Conservation (phyloP, 2,113 vertebrate genomes). For the Aspiorhynchus laticeps region DNA sequence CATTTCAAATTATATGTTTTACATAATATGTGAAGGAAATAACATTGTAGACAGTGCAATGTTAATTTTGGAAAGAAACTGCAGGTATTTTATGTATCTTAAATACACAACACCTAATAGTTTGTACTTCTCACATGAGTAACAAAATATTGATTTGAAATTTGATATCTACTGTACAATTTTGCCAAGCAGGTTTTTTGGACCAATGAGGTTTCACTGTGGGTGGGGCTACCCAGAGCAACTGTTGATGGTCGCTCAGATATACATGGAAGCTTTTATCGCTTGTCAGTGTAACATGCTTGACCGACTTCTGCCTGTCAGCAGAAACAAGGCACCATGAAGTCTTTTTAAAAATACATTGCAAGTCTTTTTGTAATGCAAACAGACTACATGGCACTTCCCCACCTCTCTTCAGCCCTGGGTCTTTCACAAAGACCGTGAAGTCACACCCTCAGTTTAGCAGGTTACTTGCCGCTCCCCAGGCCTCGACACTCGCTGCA, state of each 20-base stretch:
- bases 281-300: background rate
- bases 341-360: constrained; percentile 11
- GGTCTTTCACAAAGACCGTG: constrained; percentile 44
- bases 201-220: background rate
- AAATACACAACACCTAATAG: background rate
- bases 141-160: background rate
- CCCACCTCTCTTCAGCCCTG: constrained; percentile 30
- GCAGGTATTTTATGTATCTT: background rate
- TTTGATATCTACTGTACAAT: background rate
- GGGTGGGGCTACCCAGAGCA: background rate
- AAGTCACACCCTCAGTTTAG: constrained; percentile 62
- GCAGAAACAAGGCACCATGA: background rate
- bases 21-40: no score
- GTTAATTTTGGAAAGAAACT: no score
- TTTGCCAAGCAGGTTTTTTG: background rate
- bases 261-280: background rate
- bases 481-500: constrained; percentile 30
- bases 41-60: no score
- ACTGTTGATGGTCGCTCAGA: background rate
- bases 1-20: no score
- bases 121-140: background rate
- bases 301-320: background rate
- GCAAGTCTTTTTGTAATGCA: background rate
- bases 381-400: background rate
- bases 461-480: constrained; percentile 49